Evolutionary conservation across 2,888 invertebrate species (phyloP).

Genomic region (Heliconius hortense): DNA sequence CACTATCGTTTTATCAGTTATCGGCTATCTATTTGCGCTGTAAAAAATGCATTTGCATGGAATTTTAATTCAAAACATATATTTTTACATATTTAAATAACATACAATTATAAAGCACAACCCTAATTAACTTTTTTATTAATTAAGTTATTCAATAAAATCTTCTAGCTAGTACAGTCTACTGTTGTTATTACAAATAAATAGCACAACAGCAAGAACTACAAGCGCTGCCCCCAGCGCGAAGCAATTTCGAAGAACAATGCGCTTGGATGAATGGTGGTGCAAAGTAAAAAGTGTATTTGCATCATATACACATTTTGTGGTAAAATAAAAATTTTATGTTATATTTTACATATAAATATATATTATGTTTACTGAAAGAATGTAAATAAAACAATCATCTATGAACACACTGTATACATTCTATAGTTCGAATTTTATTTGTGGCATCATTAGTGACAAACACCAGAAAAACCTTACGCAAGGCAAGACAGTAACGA

Average conservation of each 20-base stretch:
- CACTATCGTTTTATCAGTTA: conserved; percentile 76
- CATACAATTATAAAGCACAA: conserved; percentile 1
- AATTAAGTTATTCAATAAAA: conserved; percentile 32
- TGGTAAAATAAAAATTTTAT: conserved; percentile 51
- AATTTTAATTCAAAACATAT: conserved; percentile 12
- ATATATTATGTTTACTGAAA: background rate
- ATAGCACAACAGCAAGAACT: conserved; percentile 59
- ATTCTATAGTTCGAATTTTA: conserved; percentile 26
- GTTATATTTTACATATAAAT: conserved; percentile 7
- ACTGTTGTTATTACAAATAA: conserved; percentile 42
- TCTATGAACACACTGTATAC: background rate
- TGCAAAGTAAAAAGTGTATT: conserved; percentile 76
- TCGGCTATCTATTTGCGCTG: conserved; percentile 64
- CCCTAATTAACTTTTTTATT: conserved; percentile 17
- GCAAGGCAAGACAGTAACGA: conserved; percentile 77
- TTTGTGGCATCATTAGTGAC: conserved; percentile 69
- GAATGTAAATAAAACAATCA: background rate
- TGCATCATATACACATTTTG: conserved; percentile 73
- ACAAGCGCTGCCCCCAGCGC: conserved; percentile 69
- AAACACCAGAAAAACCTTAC: conserved; percentile 55
- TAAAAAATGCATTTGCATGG: conserved; percentile 29
- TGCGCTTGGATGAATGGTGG: conserved; percentile 73
- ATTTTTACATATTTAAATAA: conserved; percentile 4
- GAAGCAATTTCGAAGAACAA: conserved; percentile 79
- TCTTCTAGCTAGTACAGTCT: conserved; percentile 31